Evolutionary conservation across 2,888 invertebrate species (phyloP), one percentile per base, ranked within the genome.

Genomic region (Drosophila siamana): DNA sequence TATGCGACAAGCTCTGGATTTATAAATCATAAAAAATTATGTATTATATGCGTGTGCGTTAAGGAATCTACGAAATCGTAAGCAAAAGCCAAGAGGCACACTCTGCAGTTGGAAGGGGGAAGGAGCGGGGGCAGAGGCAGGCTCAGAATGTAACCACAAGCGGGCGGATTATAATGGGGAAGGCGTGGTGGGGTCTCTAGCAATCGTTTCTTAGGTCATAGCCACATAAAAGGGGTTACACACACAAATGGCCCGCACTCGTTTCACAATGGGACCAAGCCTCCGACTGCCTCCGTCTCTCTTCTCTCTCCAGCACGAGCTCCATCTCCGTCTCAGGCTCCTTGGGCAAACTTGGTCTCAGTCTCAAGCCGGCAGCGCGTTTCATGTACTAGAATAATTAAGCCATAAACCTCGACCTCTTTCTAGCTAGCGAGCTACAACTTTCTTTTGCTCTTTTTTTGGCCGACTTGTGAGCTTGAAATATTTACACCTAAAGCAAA

Each of bases 361-460:
- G 52, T 28, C 8, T 52, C 4, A 52, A 56, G 56, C 33, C 30
- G 51, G 50, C 55, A 54, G 69, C 64, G 65, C 66, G 69, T 89
- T 88, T 88, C 89, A 87, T 87, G 87, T 80, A 81, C 87, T 73
- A 61, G 68, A 89, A 87, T 84, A 87, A 87, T 89, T 87, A 87
- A 89, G 89, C 85, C 71, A 83, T 89, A 88, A 89, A 74, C 89
- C 89, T 89, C 87, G 90, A 87, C 89, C 90, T 82, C 89, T 78
- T 89, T 84, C 73, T 76, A 46, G 44, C 46, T 41, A 56, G 43
- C 47, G 48, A 59, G 43, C 75, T 48, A 67, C 62, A 78, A 64
- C 78, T 70, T 70, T 60, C 52, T 54, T 36, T 36, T 24, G 36
- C 24, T 50, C 30, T 41, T 72, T 74, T 69, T 74, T 67, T 33